Conservation (phyloP, 2,113 vertebrate genomes). For the Nasalis larvatus region DNA sequence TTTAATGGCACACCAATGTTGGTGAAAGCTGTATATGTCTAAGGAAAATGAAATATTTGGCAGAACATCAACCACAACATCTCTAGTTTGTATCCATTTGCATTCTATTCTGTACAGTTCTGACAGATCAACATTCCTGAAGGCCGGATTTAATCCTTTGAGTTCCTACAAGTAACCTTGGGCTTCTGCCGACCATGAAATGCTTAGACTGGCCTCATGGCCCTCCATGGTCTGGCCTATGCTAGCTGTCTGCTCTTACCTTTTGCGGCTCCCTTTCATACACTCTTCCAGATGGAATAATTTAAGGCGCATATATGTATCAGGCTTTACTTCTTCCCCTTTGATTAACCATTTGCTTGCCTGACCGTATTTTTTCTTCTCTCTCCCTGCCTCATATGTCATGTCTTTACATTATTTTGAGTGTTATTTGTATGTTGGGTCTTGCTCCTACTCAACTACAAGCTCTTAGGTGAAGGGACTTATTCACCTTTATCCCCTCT, state of each 20-base stretch:
- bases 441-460: neutral
- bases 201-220: neutral
- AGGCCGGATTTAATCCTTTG: neutral
- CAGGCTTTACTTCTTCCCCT: neutral
- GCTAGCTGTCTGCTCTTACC: neutral
- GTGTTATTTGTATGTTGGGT: neutral
- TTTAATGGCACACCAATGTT: neutral
- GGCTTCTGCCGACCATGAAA: neutral
- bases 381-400: neutral
- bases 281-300: neutral
- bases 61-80: neutral
- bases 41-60: neutral
- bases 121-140: neutral
- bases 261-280: neutral
- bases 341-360: neutral
- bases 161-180: neutral
- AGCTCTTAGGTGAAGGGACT: neutral
- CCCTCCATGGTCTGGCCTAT: neutral
- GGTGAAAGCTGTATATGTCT: neutral
- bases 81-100: neutral
- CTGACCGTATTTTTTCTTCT: neutral
- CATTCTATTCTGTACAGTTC: neutral
- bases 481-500: neutral
- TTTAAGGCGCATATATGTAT: neutral
- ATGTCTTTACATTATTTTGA: neutral